These are phyloP conservation scores for Megalops atlanticus DNA, from an alignment of 2,113 vertebrate species.

Conservation along the genomic window DNA sequence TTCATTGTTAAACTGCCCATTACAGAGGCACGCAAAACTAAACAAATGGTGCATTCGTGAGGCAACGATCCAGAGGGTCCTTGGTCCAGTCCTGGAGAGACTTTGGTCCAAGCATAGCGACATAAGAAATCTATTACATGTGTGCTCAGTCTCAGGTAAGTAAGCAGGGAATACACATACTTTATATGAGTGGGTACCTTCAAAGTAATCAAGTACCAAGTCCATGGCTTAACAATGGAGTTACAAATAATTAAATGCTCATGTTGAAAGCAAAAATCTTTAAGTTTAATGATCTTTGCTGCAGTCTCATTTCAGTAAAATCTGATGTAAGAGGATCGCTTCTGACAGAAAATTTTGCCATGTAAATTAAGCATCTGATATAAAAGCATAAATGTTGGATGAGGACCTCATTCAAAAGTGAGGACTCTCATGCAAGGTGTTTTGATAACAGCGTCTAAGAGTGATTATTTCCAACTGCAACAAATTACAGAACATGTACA, in stretches of 20 bases:
- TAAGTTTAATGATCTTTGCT: too few species aligned
- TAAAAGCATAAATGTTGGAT: too few species aligned
- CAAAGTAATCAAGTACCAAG: too few species aligned
- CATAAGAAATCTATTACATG: neutral
- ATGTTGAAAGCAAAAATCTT: too few species aligned
- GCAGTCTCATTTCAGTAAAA: too few species aligned
- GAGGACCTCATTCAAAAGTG: too few species aligned
- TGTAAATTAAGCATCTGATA: slow-evolving; percentile 5
- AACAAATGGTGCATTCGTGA: slow-evolving; percentile 17
- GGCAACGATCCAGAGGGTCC: slow-evolving; percentile 14
- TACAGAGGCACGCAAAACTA: slow-evolving; percentile 12
- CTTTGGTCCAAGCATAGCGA: neutral
- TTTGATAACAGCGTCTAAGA: neutral
- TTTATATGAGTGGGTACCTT: too few species aligned
- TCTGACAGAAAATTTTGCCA: too few species aligned
- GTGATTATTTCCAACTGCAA: neutral
- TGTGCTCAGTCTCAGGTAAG: neutral
- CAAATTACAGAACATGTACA: neutral
- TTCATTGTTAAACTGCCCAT: slow-evolving; percentile 29
- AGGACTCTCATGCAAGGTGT: neutral
- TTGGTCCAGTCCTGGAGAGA: neutral
- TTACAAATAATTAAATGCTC: too few species aligned
- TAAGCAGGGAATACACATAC: too few species aligned
- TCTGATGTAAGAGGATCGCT: too few species aligned
- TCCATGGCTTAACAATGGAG: too few species aligned